phyloP scores from a whole-genome alignment of 2,888 invertebrate genomes.

The Alsophila aescularia region DNA sequence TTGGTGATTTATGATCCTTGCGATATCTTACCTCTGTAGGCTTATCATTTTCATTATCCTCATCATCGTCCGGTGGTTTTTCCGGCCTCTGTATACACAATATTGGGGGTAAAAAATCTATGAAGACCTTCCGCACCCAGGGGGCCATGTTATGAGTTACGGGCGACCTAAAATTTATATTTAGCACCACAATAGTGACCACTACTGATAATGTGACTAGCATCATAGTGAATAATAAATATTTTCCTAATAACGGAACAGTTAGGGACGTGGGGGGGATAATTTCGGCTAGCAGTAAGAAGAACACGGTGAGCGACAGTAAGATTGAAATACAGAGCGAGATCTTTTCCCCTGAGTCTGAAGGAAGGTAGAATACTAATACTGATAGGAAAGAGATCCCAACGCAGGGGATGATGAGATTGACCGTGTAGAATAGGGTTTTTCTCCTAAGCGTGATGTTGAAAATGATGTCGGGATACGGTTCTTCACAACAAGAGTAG shows the following conservation, averaged over 20 bases:
- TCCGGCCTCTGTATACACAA: conserved; percentile 95
- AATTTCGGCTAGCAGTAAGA: conserved; percentile 96
- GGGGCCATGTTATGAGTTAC: conserved; percentile 96
- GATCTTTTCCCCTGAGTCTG: conserved; percentile 99
- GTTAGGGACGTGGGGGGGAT: conserved; percentile 97
- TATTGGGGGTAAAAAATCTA: conserved; percentile 93
- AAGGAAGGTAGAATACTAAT: conserved; percentile 98
- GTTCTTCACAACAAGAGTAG: conserved; percentile 98
- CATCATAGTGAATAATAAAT: conserved; percentile 97
- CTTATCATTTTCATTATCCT: conserved; percentile 80
- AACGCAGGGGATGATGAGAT: conserved; percentile 98
- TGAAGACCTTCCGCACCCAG: conserved; percentile 94
- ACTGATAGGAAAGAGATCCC: conserved; percentile 98
- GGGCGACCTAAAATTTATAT: conserved; percentile 96
- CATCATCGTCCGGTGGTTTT: conserved; percentile 89
- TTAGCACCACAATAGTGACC: conserved; percentile 96
- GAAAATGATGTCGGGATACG: conserved; percentile 98
- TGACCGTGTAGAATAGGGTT: conserved; percentile 98
- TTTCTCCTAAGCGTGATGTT: conserved; percentile 97
- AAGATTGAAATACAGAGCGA: conserved; percentile 97
- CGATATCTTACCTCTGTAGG: conserved; percentile 77
- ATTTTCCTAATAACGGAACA: conserved; percentile 95
- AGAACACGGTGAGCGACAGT: conserved; percentile 96
- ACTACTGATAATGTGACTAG: conserved; percentile 96
- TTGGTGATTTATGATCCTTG: conserved; percentile 44